Base-by-base conservation (phyloP, 2,888 invertebrate species). In the Itoplectis maculator region DNA sequence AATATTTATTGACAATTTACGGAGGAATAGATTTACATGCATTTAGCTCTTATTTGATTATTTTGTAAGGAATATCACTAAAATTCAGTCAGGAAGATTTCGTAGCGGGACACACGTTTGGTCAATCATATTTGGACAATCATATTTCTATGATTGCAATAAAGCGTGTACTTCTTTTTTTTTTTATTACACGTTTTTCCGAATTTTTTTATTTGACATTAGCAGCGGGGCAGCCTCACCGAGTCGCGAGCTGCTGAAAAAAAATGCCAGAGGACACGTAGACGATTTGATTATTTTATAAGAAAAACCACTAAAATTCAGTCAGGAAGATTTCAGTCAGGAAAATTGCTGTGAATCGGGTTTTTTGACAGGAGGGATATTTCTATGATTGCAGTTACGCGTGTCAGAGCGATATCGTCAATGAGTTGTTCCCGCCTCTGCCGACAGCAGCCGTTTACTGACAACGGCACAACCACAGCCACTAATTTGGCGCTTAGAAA, bases 341-440 rank as follows among this genome's bases (percentile, higher is more conserved):
- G 35, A 61, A 78, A 54, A 37, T 49, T 70, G 59, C 74, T 73
- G 68, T 74, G 42, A 82, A n/a, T n/a, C 54, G 56, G 79, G 72
- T 63, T 85, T 70, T 86, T 86, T 89, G 86, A 91, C 83, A 85
- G 86, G 84, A 86, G 87, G 91, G 89, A 89, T 89, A 91, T 93
- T 93, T 93, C 94, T 95, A 94, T 95, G 95, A 95, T 96, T 96
- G 94, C 96, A 97, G 97, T 95, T 98, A 97, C 95, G 95, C 96
- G 94, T 97, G 97, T 95, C 97, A 97, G 95, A 97, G 97, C 95
- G 95, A 96, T 95, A 96, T 96, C 94, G 97, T 97, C 94, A 97
- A 97, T 96, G 97, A 97, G 94, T 96, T 97, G 94, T 98, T 98
- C 95, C 97, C 97, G 93, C 95, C 95, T 91, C 93, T 95, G 90